phyloP scores from a whole-genome alignment of 2,888 invertebrate species.

The Platycheirus albimanus region DNA sequence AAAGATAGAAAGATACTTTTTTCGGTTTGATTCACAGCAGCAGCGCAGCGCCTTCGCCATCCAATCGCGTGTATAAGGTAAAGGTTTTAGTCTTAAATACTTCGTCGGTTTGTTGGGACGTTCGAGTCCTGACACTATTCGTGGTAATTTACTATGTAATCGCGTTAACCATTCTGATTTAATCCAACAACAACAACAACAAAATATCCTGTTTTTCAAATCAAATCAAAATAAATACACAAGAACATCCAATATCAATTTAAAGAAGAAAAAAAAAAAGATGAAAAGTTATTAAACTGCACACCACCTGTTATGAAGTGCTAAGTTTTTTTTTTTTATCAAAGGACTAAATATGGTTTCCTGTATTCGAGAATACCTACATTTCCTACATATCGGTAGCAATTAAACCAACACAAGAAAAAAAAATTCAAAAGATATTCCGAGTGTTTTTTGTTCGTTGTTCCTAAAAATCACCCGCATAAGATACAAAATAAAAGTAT shows the following conservation, averaged over 20 bases:
- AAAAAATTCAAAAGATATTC: slow-evolving; percentile 54
- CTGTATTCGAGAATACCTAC: slow-evolving; percentile 54
- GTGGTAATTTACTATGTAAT: slow-evolving; percentile 67
- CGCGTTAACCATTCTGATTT: slow-evolving; percentile 64
- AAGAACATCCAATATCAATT: slow-evolving; percentile 9
- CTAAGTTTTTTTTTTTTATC: no score
- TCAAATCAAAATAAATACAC: slow-evolving; percentile 35
- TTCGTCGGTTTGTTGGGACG: slow-evolving; percentile 82
- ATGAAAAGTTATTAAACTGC: no score
- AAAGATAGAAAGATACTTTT: slow-evolving; percentile 63
- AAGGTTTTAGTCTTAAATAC: slow-evolving; percentile 80
- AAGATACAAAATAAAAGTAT: slow-evolving; percentile 3
- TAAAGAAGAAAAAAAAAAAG: slow-evolving; percentile 3
- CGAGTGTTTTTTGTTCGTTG: slow-evolving; percentile 59
- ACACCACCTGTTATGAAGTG: slow-evolving; percentile 23
- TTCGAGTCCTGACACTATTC: slow-evolving; percentile 75
- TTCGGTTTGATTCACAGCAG: slow-evolving; percentile 59
- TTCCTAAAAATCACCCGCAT: slow-evolving; percentile 56
- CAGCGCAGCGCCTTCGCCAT: slow-evolving; percentile 68
- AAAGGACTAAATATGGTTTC: slow-evolving; percentile 55
- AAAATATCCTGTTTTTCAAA: slow-evolving; percentile 17
- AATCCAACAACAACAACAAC: no score
- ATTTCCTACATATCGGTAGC: slow-evolving; percentile 67
- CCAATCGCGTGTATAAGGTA: slow-evolving; percentile 73
- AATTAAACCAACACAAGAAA: slow-evolving; percentile 50